phyloP scores from a whole-genome alignment of 2,888 invertebrate genomes.

The Taenaris catops region DNA sequence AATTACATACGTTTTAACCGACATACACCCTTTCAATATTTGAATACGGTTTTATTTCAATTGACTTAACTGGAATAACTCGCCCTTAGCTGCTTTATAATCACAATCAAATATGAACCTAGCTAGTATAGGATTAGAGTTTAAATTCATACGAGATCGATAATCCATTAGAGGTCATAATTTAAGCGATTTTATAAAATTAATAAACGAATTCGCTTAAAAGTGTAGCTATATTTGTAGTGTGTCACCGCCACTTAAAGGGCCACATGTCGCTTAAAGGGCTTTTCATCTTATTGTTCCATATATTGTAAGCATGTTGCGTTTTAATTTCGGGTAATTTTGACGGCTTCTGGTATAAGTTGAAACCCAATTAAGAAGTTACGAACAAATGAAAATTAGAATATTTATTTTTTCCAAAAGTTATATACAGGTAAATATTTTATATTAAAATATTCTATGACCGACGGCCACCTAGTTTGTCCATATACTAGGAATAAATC shows the following conservation, averaged over 20 bases:
- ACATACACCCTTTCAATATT: slow-evolving; percentile 65
- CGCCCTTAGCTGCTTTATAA: slow-evolving; percentile 3
- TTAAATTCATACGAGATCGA: slow-evolving; percentile 10
- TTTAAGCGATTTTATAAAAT: slow-evolving; percentile 32
- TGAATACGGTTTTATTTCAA: slow-evolving; percentile 73
- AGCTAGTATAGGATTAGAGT: slow-evolving; percentile 1
- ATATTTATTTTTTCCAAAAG: too few relatives aligned
- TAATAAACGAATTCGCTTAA: slow-evolving; percentile 61
- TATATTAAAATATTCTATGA: too few relatives aligned
- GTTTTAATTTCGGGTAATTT: slow-evolving; percentile 32
- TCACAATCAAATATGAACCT: slow-evolving; percentile 11
- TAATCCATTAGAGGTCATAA: slow-evolving; percentile 33
- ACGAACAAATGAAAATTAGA: too few relatives aligned
- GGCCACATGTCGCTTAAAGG: slow-evolving; percentile 76
- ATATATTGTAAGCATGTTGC: slow-evolving; percentile 38
- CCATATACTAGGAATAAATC: too few relatives aligned
- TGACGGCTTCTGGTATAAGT: too few relatives aligned
- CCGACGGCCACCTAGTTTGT: too few relatives aligned
- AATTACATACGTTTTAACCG: slow-evolving; percentile 76
- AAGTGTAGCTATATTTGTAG: slow-evolving; percentile 75
- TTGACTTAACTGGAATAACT: slow-evolving; percentile 34
- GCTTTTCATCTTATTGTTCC: slow-evolving; percentile 60
- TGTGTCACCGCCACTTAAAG: slow-evolving; percentile 76
- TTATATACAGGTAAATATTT: too few relatives aligned
- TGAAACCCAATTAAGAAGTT: too few relatives aligned